Evolutionary conservation across 2,113 vertebrate genomes (phyloP), one percentile per base, ranked within the genome.

Genomic region (Brachypteracias leptosomus): DNA sequence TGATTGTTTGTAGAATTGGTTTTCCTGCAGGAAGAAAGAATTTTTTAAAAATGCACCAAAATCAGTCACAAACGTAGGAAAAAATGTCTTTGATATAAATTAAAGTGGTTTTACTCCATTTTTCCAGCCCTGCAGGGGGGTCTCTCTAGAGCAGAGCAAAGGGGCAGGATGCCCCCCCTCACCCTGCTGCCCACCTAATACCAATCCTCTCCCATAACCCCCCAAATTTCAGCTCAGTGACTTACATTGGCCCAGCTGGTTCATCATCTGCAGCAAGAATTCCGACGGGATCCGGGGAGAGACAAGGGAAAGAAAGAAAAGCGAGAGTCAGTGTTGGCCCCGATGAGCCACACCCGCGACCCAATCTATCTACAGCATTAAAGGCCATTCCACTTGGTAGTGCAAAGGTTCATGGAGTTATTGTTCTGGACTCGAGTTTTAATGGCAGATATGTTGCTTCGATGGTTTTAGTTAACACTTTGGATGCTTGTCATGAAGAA

Each of bases 1-100:
- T 99, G 99, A 98, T 99, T 99, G 98, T 99, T 99, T 97, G 99
- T 99, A 94, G 99, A 99, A 98, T 99, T 99, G 91, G 99, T 99
- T 99, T 99, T 99, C 98, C 99, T 99, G 96, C 47, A 65, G 72
- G 88, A 92, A 42, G 83, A 92, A 73, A 76, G 51, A 75, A 28
- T 44, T 29, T 28, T 26, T 31, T 28, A 54, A 31, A 55, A 71
- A 26, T 1, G 13, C 24, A 61, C 21, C 40, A 40, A 67, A 77
- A 38, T 90, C 26, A 94, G 31, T 7, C 81, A 35, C 12, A 58
- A 33, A 5, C 5, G 26, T 19, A 77, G 12, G 68, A 40, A 83
- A 35, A 35, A 74, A 20, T 42, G n/a, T n/a, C n/a, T n/a, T n/a
- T n/a, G n/a, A n/a, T n/a, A n/a, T n/a, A n/a, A n/a, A n/a, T n/a